These are phyloP conservation scores for Drosophila burlai DNA, from an alignment of 1,140 invertebrate genomes.

Conservation along the genomic window DNA sequence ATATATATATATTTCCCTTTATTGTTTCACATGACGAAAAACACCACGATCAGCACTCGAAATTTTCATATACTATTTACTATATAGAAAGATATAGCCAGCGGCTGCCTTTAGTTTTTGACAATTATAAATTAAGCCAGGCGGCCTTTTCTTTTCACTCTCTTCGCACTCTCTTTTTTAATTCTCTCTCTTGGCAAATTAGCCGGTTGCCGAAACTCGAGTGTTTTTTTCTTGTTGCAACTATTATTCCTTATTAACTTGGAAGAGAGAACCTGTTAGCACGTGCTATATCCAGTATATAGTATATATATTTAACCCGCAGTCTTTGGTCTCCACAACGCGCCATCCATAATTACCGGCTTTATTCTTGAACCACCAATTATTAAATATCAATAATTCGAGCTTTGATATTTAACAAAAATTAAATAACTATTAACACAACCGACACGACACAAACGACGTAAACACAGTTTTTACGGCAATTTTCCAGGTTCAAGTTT, in stretches of 20 bases:
- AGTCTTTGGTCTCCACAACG: not conserved
- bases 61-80: constrained; percentile 5
- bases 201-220: constrained; percentile 22
- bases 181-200: constrained; percentile 4
- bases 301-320: not conserved
- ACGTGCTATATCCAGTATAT: constrained; percentile 35
- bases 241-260: constrained; percentile 2
- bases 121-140: constrained; percentile 25
- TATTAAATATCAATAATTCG: not conserved
- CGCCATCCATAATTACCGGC: constrained; percentile 2
- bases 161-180: constrained; percentile 10
- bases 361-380: not conserved
- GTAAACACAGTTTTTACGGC: constrained; percentile 6
- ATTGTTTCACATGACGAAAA: constrained; percentile 9
- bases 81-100: constrained; percentile 8
- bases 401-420: not conserved
- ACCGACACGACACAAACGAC: constrained; percentile 3
- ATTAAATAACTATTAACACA: not conserved
- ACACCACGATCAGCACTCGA: constrained; percentile 15
- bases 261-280: constrained; percentile 41
- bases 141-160: constrained; percentile 38
- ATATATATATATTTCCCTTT: not conserved
- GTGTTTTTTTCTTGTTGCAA: constrained; percentile 1
- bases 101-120: not conserved
- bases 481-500: not conserved